phyloP scores from a whole-genome alignment of 2,797 vertebrate genomes.

The Molossus alvarezi region DNA sequence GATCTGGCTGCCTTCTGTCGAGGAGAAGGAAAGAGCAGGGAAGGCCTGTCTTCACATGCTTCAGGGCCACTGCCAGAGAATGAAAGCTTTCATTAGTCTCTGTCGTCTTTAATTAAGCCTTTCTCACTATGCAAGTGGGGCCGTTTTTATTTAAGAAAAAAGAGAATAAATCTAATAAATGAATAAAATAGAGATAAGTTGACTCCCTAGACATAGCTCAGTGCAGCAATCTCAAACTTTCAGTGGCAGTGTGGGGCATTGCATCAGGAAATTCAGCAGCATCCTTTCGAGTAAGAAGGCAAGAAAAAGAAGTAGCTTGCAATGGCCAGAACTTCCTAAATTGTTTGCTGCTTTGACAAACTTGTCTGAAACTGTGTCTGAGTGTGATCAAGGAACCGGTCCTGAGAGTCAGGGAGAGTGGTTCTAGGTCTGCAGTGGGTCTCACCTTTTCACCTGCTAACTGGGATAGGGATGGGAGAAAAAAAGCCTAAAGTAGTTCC shows the following conservation, averaged over 20 bases:
- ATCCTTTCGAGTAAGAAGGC: neutral
- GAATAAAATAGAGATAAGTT: slow-evolving; percentile 71
- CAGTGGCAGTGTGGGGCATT: neutral
- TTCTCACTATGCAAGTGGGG: slow-evolving; percentile 64
- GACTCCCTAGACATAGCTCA: slow-evolving; percentile 4
- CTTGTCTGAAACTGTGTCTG: neutral
- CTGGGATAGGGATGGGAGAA: neutral
- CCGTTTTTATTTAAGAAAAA: slow-evolving; percentile 75
- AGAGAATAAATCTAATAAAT: slow-evolving; percentile 69
- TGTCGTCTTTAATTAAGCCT: slow-evolving; percentile 79
- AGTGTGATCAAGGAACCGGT: neutral
- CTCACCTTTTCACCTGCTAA: neutral
- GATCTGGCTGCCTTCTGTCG: slow-evolving; percentile 71
- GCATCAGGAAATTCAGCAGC: neutral
- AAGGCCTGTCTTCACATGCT: neutral
- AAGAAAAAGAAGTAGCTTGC: neutral
- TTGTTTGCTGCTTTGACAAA: neutral
- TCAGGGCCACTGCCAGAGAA: slow-evolving; percentile 19
- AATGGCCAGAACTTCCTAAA: neutral
- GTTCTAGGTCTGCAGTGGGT: no score
- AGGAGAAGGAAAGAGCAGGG: neutral
- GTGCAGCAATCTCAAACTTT: neutral
- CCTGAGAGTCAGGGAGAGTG: neutral
- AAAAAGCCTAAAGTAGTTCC: neutral
- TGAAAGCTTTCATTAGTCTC: slow-evolving; percentile 54